These are phyloP conservation scores for Hafferia zeledoni DNA, from an alignment of 2,797 vertebrate species.

Conservation along the genomic window DNA sequence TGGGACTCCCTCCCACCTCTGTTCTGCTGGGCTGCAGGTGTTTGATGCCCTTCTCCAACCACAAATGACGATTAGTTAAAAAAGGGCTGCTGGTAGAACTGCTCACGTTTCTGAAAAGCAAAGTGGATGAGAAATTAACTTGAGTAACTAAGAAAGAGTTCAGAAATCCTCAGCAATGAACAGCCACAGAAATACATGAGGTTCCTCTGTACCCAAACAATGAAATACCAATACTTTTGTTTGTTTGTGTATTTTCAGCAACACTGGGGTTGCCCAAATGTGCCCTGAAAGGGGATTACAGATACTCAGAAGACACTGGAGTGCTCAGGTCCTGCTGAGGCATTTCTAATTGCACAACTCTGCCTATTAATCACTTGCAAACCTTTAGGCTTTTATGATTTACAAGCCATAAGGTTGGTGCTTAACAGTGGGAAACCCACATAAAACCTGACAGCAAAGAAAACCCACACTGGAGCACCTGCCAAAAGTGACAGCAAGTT, in stretches of 20 bases:
- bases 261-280: not conserved
- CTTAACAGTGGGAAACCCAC: slow-evolving; percentile 11
- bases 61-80: not conserved
- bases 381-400: slow-evolving; percentile 8
- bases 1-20: not conserved
- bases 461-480: not conserved
- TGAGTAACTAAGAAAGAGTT: not conserved
- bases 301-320: not conserved
- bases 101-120: not conserved
- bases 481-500: slow-evolving; percentile 22
- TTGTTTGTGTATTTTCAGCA: not conserved
- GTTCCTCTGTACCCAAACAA: not conserved
- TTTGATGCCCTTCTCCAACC: not conserved
- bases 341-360: not conserved
- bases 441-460: slow-evolving; percentile 37
- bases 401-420: slow-evolving; percentile 25
- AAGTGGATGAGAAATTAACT: not conserved
- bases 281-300: not conserved
- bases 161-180: not conserved
- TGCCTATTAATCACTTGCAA: slow-evolving; percentile 4
- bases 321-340: not conserved
- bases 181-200: not conserved
- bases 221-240: not conserved
- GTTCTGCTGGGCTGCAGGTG: not conserved
- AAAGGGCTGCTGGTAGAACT: not conserved